Base-by-base conservation (phyloP, 2,888 invertebrate species). In the Himalopsyche tibetana region DNA sequence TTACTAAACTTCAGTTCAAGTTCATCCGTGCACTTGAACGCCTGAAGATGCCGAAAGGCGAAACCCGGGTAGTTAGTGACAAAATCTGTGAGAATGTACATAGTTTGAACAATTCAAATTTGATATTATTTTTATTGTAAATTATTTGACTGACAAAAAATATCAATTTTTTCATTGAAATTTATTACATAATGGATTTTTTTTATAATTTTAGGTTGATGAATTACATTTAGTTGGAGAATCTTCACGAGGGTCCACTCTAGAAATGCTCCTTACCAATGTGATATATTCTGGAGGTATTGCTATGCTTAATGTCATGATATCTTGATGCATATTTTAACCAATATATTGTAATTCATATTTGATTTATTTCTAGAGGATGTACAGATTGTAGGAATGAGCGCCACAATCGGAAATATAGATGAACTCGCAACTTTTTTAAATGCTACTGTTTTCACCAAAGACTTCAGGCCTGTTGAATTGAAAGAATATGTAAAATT, bases 201-300 rank as follows among this genome's bases (percentile, higher is more conserved):
- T 74, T 15, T 74, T 15, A 74, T 36, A 80, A 56, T 85, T 86
- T 81, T 56, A 93, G 93, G 92, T 99, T 0, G 99, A 99, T 92
- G 99, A 99, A 91, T 91, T 98, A 82, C 99, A 99, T 93, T 94
- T 99, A 90, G 94, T 99, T 87, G 98, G 98, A 0, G 99, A 99
- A 90, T 93, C 93, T 74, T 95, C 96, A 1, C 93, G 99, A 89
- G 99, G 99, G 3, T 96, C 97, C 2, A 95, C 95, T 2, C 92
- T 99, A 80, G 99, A 99, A 92, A 95, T 95, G 63, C 93, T 97
- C 85, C 92, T 99, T 19, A 95, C 98, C 0, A 99, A 98, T 91
- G 92, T 97, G 4, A 94, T 96, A 91, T 95, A 94, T 91, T 91
- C 95, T 83, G 93, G 95, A 90, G 94, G 97, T 96, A 93, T 36